These are phyloP conservation scores for Geotrupes spiniger DNA, from an alignment of 2,888 invertebrate species.

Conservation along the genomic window DNA sequence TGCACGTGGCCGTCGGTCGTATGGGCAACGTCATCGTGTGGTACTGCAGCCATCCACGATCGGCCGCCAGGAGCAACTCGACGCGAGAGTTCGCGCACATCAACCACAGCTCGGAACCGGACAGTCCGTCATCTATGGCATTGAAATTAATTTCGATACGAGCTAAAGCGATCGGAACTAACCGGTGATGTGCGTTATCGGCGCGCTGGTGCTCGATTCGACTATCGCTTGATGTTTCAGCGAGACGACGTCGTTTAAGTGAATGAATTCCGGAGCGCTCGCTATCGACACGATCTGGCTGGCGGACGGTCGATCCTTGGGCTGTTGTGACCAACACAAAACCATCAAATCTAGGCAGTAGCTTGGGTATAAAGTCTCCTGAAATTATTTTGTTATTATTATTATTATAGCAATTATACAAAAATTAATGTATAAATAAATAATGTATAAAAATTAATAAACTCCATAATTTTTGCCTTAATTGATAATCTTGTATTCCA, in stretches of 20 bases:
- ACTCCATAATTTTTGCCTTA: background rate
- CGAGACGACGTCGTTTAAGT: slow-evolving; percentile 75
- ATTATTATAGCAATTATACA: too few species aligned
- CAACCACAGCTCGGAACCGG: slow-evolving; percentile 73
- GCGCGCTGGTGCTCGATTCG: slow-evolving; percentile 59
- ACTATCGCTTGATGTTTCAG: slow-evolving; percentile 67
- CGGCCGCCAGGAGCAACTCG: slow-evolving; percentile 57
- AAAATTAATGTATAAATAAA: too few species aligned
- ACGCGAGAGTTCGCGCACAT: slow-evolving; percentile 65
- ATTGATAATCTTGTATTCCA: too few species aligned
- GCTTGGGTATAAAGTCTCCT: slow-evolving; percentile 80
- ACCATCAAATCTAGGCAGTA: slow-evolving; percentile 94
- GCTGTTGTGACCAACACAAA: slow-evolving; percentile 89
- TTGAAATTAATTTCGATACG: slow-evolving; percentile 20
- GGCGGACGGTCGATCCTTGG: slow-evolving; percentile 85
- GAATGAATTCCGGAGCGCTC: slow-evolving; percentile 90
- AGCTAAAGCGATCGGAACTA: too few species aligned
- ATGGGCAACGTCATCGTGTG: slow-evolving; percentile 57
- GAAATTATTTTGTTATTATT: too few species aligned
- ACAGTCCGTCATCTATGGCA: slow-evolving; percentile 53
- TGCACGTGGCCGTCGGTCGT: slow-evolving; percentile 68
- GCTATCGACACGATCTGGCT: slow-evolving; percentile 92
- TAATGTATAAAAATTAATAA: background rate
- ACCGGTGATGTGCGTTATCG: slow-evolving; percentile 52
- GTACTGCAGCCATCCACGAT: slow-evolving; percentile 62